Evolutionary conservation across 2,113 vertebrate genomes (phyloP).

Genomic region (Pristiophorus japonicus): DNA sequence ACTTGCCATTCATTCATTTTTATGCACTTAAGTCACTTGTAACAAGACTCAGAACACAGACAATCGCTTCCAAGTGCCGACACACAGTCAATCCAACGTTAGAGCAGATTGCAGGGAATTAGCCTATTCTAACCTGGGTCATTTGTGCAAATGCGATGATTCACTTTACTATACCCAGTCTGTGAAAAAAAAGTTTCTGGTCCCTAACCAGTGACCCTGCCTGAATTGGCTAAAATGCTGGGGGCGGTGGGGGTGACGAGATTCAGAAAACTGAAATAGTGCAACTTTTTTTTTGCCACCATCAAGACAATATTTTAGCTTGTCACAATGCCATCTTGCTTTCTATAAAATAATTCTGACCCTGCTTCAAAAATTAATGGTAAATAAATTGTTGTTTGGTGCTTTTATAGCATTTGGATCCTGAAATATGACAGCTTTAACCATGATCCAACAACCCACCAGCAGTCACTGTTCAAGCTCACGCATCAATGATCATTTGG

Average conservation of each 20-base stretch:
- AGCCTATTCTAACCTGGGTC: neutral
- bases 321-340: neutral
- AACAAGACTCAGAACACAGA: neutral
- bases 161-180: neutral
- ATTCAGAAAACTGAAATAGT: neutral
- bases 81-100: neutral
- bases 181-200: neutral
- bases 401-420: neutral
- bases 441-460: neutral
- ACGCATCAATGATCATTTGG: neutral
- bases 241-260: neutral
- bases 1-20: neutral
- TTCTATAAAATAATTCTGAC: neutral
- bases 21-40: neutral
- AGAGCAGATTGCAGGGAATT: neutral
- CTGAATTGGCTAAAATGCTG: neutral
- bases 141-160: neutral
- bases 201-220: neutral
- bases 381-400: neutral
- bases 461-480: neutral
- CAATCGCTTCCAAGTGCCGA: neutral
- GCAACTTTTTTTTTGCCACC: neutral
- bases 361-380: neutral
- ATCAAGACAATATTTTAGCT: neutral
- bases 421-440: neutral